Conservation (phyloP, 2,888 invertebrate species). For the Disparrhopalites patrizii region DNA sequence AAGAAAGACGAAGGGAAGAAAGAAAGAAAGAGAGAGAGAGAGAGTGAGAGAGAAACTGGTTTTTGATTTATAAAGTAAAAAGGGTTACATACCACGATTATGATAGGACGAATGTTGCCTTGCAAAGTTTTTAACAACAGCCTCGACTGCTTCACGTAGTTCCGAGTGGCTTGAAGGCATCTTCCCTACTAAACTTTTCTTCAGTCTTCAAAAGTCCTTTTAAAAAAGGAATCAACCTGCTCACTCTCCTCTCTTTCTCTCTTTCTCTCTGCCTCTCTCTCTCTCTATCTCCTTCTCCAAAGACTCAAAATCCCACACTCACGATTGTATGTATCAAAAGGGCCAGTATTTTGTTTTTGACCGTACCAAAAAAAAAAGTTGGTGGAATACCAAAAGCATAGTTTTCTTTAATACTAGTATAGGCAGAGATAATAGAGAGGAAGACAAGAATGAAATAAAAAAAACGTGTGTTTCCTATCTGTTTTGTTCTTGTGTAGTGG, state of each 20-base stretch:
- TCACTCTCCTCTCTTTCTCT: not conserved
- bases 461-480: no score
- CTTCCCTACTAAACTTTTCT: slow-evolving; percentile 7
- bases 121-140: slow-evolving; percentile 68
- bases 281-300: not conserved
- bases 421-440: no score
- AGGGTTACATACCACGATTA: slow-evolving; percentile 22
- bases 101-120: slow-evolving; percentile 55
- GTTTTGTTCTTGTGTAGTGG: no score
- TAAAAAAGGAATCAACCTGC: not conserved
- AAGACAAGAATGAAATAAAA: no score
- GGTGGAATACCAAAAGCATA: no score
- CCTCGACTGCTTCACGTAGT: slow-evolving; percentile 67
- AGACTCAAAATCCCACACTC: no score
- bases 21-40: not conserved
- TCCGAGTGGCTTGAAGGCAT: slow-evolving; percentile 50
- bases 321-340: no score
- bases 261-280: not conserved
- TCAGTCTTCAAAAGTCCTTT: not conserved
- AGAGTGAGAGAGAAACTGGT: slow-evolving; percentile 12
- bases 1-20: no score
- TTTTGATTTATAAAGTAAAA: slow-evolving; percentile 13
- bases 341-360: no score
- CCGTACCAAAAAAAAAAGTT: no score
- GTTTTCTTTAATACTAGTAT: no score